A percentile compares a stretch with the other conserved stretches of the same genome.
Conservation (phyloP, 2,888 invertebrate species). For the Priocnemis perturbator region DNA sequence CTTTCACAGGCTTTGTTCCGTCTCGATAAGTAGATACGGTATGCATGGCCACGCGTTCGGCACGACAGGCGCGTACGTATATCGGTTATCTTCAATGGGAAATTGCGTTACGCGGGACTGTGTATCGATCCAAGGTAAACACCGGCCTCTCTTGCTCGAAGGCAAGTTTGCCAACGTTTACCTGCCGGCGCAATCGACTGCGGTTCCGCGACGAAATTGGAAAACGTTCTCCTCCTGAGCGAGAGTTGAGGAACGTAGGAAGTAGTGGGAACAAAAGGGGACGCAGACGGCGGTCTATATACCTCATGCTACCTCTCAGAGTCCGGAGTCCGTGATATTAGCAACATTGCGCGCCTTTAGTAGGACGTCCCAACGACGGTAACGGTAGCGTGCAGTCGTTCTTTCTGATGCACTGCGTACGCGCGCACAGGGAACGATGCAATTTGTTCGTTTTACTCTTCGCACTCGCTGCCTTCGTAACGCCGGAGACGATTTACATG, state of each 20-base stretch:
- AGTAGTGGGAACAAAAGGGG: neutral
- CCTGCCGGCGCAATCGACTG: conserved; percentile 19
- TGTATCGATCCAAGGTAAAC: conserved; percentile 35
- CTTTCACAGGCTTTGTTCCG: conserved; percentile 16
- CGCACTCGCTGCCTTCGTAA: too few relatives aligned
- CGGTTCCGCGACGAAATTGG: conserved; percentile 22
- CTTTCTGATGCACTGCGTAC: too few relatives aligned
- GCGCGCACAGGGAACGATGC: too few relatives aligned
- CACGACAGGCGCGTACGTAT: conserved; percentile 2
- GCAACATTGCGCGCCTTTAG: neutral
- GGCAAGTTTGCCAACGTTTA: conserved; percentile 15
- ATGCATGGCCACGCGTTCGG: conserved; percentile 4
- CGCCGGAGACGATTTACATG: too few relatives aligned
- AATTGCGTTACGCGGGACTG: conserved; percentile 44
- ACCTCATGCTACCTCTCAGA: neutral
- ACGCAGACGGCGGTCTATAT: neutral
- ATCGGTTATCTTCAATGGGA: conserved; percentile 44
- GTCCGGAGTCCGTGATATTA: conserved; percentile 2
- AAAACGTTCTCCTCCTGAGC: conserved; percentile 14
- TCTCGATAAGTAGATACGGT: conserved; percentile 26
- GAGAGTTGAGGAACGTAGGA: neutral
- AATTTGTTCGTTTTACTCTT: too few relatives aligned
- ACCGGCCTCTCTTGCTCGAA: neutral
- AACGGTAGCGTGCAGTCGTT: too few relatives aligned
- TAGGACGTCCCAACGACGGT: too few relatives aligned